phyloP scores from a whole-genome alignment of 2,888 invertebrate species.

The Lacanobia wlatinum region DNA sequence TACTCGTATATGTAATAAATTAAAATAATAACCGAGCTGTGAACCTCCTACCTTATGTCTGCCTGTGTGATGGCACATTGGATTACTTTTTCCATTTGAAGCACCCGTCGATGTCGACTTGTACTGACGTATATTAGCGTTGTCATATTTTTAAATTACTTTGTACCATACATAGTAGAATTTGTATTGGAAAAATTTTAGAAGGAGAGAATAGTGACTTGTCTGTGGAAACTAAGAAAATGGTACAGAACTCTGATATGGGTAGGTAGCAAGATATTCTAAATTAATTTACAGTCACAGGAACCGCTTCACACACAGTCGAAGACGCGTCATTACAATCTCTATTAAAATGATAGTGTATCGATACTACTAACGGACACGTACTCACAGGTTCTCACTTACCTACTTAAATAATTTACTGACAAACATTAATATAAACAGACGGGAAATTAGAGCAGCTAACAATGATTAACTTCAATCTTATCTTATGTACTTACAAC shows the following conservation, averaged over 20 bases:
- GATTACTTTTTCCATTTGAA: conserved; percentile 68
- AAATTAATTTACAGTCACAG: neutral
- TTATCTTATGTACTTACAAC: conserved; percentile 77
- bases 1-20: conserved; percentile 53
- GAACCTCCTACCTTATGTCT: conserved; percentile 67
- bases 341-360: conserved; percentile 20
- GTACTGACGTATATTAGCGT: conserved; percentile 53
- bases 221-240: neutral
- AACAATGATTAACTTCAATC: conserved; percentile 89
- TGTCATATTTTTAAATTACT: conserved; percentile 74
- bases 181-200: conserved; percentile 47
- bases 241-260: neutral
- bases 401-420: conserved; percentile 49
- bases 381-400: conserved; percentile 43
- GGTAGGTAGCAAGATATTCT: neutral
- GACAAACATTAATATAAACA: conserved; percentile 63
- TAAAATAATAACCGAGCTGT: conserved; percentile 65
- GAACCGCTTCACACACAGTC: neutral
- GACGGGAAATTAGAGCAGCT: conserved; percentile 70
- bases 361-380: conserved; percentile 40
- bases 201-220: conserved; percentile 24
- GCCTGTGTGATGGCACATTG: conserved; percentile 87
- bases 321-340: conserved; percentile 33
- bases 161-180: conserved; percentile 82
- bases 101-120: conserved; percentile 52